These are phyloP conservation scores for Chelonoidis abingdonii DNA, from an alignment of 2,113 vertebrate genomes.

Conservation along the genomic window DNA sequence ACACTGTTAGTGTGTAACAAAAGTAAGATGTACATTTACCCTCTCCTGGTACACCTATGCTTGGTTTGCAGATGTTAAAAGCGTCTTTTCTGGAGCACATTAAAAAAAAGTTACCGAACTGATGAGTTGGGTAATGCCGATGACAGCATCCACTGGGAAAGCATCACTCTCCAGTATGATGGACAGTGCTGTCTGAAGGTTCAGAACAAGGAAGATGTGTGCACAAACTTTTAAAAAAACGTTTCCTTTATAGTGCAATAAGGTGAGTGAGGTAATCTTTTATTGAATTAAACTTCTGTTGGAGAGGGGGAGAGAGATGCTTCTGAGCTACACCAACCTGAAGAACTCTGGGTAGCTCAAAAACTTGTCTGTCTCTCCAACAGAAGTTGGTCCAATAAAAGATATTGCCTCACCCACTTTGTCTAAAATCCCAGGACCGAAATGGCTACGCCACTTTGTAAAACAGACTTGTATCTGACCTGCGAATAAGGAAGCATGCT, in stretches of 20 bases:
- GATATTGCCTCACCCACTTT: not conserved
- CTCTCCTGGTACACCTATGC: not conserved
- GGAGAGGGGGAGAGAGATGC: not conserved
- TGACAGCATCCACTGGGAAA: not conserved
- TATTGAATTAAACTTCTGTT: not conserved
- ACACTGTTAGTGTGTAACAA: not conserved
- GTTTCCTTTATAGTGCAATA: not conserved
- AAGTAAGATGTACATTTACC: not conserved
- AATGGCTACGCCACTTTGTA: not conserved
- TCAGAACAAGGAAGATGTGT: not conserved
- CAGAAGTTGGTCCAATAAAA: not conserved
- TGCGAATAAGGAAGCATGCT: conserved; percentile 96
- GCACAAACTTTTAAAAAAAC: rapidly evolving
- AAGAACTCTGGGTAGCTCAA: not conserved
- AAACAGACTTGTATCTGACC: conserved; percentile 76
- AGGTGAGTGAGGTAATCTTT: not conserved
- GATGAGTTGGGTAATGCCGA: not conserved
- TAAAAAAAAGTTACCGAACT: too few relatives aligned
- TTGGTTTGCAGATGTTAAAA: not conserved
- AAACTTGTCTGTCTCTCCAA: not conserved
- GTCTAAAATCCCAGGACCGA: not conserved
- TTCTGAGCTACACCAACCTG: not conserved
- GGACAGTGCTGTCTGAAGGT: not conserved
- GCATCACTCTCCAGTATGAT: not conserved
- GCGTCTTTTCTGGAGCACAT: not conserved